Evolutionary conservation across 2,797 vertebrate species (phyloP).

Genomic region (Limnodromus scolopaceus): DNA sequence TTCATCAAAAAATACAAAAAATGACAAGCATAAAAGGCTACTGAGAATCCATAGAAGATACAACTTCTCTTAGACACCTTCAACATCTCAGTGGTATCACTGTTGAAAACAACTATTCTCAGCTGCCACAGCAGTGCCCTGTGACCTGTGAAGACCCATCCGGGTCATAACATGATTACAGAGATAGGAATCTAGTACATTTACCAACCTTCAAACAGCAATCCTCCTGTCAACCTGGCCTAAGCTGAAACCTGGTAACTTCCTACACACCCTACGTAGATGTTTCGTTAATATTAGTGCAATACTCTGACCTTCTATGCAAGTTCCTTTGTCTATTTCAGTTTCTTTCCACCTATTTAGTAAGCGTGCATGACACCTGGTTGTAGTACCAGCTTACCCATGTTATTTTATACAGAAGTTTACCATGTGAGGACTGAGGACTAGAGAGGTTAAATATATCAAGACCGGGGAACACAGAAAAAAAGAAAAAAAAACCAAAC

Average conservation of each 20-base stretch:
- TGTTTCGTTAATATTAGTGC: not conserved
- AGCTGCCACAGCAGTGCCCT: accelerated
- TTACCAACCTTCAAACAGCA: not conserved
- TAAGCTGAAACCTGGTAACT: not conserved
- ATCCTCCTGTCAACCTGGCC: not conserved
- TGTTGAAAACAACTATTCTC: not conserved
- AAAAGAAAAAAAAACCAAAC: not conserved
- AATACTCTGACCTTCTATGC: not conserved
- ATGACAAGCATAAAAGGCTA: not conserved
- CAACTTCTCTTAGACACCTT: not conserved
- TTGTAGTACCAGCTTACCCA: not conserved
- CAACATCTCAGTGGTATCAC: not conserved
- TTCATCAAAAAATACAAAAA: not conserved
- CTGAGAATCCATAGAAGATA: not conserved
- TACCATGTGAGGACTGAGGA: not conserved
- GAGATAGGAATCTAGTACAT: not conserved
- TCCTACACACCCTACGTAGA: accelerated
- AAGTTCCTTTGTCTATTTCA: not conserved
- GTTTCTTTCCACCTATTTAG: not conserved
- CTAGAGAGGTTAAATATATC: not conserved
- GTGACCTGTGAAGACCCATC: not conserved
- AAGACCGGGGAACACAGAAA: not conserved
- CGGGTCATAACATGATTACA: not conserved
- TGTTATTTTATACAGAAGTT: not conserved
- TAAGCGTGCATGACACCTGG: not conserved